A percentile compares a stretch with the other conserved stretches of the same genome.
Evolutionary conservation across 2,888 invertebrate species (phyloP).

Genomic region (Yponomeuta sedellus): DNA sequence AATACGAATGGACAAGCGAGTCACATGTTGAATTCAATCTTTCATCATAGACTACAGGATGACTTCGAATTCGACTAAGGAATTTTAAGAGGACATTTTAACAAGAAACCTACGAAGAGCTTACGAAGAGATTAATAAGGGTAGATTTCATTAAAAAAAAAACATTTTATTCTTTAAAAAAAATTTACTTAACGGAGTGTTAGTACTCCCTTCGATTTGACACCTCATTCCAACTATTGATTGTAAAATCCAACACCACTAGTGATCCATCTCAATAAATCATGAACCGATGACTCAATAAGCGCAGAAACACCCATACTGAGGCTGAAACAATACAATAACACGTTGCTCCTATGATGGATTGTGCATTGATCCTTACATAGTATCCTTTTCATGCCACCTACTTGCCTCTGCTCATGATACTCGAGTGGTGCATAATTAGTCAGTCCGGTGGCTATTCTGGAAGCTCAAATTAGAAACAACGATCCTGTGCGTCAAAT

Average conservation of each 20-base stretch:
- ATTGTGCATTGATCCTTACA: constrained; percentile 25
- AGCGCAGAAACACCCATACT: constrained; percentile 3
- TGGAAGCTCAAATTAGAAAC: not conserved
- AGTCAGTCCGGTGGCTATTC: not conserved
- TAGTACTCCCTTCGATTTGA: not conserved
- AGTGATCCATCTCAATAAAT: not conserved
- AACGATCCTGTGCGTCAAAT: not conserved
- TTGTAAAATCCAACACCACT: not conserved
- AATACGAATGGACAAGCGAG: too few relatives aligned
- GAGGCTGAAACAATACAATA: not conserved
- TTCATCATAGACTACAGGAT: too few relatives aligned
- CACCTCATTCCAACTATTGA: not conserved
- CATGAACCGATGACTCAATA: not conserved
- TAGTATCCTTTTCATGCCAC: constrained; percentile 19
- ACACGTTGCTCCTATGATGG: constrained; percentile 25
- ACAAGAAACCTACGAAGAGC: too few relatives aligned
- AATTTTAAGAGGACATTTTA: too few relatives aligned
- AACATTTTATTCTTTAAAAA: too few relatives aligned
- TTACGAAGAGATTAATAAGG: too few relatives aligned
- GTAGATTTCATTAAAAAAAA: too few relatives aligned
- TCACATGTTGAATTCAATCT: too few relatives aligned
- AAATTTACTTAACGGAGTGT: too few relatives aligned
- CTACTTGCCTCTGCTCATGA: constrained; percentile 23
- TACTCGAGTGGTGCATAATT: not conserved
- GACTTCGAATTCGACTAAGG: too few relatives aligned